These are phyloP conservation scores for Tangara arthus DNA, from an alignment of 2,797 vertebrate species.

Conservation along the genomic window DNA sequence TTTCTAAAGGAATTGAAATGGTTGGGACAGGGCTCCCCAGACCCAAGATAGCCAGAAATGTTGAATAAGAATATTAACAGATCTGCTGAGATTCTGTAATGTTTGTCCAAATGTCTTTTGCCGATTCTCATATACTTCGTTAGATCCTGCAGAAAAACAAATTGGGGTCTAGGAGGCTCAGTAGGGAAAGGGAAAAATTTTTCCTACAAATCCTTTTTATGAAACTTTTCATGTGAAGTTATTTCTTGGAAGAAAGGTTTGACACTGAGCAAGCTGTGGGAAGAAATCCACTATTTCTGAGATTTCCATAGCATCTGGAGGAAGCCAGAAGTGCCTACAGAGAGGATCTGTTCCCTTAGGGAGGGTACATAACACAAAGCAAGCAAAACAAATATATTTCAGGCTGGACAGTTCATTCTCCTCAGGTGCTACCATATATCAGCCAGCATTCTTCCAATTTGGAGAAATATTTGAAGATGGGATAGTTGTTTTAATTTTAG, in stretches of 20 bases:
- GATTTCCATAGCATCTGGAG: not conserved
- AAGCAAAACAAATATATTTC: not conserved
- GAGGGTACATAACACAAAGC: not conserved
- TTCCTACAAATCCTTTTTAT: not conserved
- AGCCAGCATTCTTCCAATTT: not conserved
- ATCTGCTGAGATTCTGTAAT: not conserved
- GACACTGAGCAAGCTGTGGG: not conserved
- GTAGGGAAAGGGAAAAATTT: not conserved
- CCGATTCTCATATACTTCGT: not conserved
- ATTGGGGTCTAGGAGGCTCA: not conserved
- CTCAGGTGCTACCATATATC: not conserved
- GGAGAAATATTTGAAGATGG: not conserved
- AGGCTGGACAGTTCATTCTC: not conserved
- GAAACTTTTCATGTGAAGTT: not conserved
- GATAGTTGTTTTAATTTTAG: not conserved
- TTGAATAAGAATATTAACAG: not conserved
- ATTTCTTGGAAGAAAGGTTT: not conserved
- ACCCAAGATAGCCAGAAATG: not conserved
- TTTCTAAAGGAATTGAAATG: not conserved
- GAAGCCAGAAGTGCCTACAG: not conserved
- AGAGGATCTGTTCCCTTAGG: not conserved
- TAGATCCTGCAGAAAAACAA: not conserved
- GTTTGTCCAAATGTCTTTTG: not conserved
- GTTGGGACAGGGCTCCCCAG: not conserved
- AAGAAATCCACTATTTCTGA: not conserved